These are phyloP conservation scores for Epsilonema sp. DNA, from an alignment of 2,888 invertebrate genomes.

Conservation along the genomic window DNA sequence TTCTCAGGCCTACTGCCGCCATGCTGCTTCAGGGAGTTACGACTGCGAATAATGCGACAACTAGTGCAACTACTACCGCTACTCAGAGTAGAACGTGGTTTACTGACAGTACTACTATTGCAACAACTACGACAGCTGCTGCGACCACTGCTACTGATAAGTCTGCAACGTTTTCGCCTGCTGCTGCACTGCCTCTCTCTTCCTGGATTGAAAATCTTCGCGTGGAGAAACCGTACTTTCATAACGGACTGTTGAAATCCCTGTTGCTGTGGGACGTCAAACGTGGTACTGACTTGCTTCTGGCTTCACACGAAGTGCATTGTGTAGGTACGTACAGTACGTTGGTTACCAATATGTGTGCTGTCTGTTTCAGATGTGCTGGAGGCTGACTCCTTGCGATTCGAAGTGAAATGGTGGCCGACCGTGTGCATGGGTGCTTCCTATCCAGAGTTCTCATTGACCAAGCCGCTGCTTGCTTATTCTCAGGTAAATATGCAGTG, in stretches of 20 bases:
- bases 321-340: too few species aligned
- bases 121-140: too few species aligned
- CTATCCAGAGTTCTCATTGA: background rate
- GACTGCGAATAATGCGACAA: background rate
- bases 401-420: constrained; percentile 5
- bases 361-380: too few species aligned
- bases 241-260: constrained; percentile 17
- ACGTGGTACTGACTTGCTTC: constrained; percentile 2
- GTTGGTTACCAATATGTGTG: too few species aligned
- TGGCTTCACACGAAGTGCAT: too few species aligned
- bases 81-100: too few species aligned
- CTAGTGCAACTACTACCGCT: background rate
- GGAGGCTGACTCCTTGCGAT: background rate
- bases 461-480: background rate
- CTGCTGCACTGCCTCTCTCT: background rate
- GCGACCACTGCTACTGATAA: too few species aligned
- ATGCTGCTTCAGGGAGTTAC: background rate
- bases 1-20: background rate
- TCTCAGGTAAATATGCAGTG: too few species aligned
- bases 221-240: constrained; percentile 14
- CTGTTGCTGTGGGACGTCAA: constrained; percentile 13
- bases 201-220: background rate
- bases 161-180: too few species aligned
- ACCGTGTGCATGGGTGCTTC: constrained; percentile 4
- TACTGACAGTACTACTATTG: too few species aligned